Evolutionary conservation across 2,888 invertebrate genomes (phyloP).

Genomic region (Tortricodes alternella): DNA sequence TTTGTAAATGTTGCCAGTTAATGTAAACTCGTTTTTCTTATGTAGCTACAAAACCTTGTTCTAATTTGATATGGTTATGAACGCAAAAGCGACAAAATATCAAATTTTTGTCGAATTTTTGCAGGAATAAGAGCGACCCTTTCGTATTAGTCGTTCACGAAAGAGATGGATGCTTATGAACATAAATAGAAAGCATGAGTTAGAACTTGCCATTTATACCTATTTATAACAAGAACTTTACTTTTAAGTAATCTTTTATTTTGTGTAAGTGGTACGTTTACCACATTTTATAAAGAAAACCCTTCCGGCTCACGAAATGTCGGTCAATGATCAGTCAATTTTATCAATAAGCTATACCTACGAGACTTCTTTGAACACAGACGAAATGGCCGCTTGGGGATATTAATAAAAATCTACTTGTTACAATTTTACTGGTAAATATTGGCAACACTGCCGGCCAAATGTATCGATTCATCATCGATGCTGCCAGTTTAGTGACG

Average conservation of each 20-base stretch:
- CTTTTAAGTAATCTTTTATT: not conserved
- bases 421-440: no score
- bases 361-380: no score
- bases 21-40: not conserved
- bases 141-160: not conserved
- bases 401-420: no score
- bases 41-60: not conserved
- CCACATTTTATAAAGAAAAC: no score
- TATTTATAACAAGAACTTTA: no score
- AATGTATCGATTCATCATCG: no score
- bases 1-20: conserved; percentile 50
- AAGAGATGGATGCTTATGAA: not conserved
- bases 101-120: not conserved
- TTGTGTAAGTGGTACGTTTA: no score
- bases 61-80: not conserved
- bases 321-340: conserved; percentile 11
- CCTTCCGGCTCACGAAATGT: no score
- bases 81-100: no score
- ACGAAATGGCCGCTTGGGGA: no score
- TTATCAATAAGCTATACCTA: conserved; percentile 8
- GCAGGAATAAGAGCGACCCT: not conserved
- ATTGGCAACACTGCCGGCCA: no score
- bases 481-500: no score
- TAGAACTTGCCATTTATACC: not conserved
- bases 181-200: not conserved